These are phyloP conservation scores for Meandrusa payeni DNA, from an alignment of 2,888 invertebrate genomes.

Conservation along the genomic window DNA sequence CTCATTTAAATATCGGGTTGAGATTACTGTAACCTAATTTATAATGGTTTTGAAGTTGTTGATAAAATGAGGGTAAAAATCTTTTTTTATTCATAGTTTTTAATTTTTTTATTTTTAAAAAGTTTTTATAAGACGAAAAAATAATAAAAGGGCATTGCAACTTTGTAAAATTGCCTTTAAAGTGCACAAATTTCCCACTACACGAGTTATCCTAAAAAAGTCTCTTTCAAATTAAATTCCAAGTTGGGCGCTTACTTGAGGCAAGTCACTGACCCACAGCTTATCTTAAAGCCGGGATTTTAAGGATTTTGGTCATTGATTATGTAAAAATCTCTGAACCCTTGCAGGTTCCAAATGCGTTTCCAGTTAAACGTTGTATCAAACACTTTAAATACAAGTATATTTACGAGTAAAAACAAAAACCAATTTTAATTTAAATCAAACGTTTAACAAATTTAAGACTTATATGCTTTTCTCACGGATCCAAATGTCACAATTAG, in stretches of 20 bases:
- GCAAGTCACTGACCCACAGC: constrained; percentile 9
- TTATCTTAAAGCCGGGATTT: constrained; percentile 7
- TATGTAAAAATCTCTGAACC: constrained; percentile 1
- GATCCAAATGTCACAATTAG: no score
- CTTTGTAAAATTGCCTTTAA: no score
- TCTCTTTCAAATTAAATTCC: constrained; percentile 17
- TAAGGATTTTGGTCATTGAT: constrained; percentile 11
- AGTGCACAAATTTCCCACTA: neutral
- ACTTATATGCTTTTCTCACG: no score
- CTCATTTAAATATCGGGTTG: constrained; percentile 29
- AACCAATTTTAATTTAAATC: no score
- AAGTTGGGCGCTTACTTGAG: constrained; percentile 5
- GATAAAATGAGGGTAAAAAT: neutral
- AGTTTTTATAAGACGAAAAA: no score
- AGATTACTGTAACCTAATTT: constrained; percentile 18
- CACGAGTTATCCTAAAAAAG: constrained; percentile 8
- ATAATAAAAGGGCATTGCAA: no score
- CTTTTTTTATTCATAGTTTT: no score
- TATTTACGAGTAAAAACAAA: no score
- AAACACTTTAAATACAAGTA: no score
- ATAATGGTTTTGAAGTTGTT: neutral
- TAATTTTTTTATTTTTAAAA: no score
- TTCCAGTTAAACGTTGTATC: no score
- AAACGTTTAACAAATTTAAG: no score
- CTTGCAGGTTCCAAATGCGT: neutral